Percentiles rank a stretch among this genome's conserved stretches.
These are phyloP conservation scores for Andrena cerasifolii DNA, from an alignment of 1,140 invertebrate genomes.

Conservation along the genomic window DNA sequence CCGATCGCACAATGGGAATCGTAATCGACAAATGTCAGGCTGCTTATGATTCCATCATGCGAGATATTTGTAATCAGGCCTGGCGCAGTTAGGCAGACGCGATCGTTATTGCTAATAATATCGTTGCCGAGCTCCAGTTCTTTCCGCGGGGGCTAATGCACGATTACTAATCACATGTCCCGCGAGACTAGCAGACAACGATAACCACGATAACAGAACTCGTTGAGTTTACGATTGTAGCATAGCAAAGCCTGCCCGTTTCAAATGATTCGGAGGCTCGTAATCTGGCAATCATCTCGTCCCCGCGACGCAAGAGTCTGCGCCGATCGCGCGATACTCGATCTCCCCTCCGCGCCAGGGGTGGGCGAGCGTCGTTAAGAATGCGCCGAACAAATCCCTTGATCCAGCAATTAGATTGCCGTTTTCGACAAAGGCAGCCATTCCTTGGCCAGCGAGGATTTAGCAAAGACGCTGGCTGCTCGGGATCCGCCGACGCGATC, in stretches of 20 bases:
- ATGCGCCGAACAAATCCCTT: conserved; percentile 31
- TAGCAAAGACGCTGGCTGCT: conserved; percentile 12
- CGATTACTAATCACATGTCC: too few relatives aligned
- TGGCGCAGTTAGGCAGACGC: too few relatives aligned
- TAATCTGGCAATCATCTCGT: neutral
- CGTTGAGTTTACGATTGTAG: neutral
- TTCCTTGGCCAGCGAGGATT: conserved; percentile 23
- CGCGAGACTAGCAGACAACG: too few relatives aligned
- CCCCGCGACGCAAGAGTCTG: neutral
- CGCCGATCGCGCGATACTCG: neutral
- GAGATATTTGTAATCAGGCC: conserved; percentile 28
- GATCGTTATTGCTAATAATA: too few relatives aligned
- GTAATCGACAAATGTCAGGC: conserved; percentile 41
- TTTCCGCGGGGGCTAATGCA: too few relatives aligned
- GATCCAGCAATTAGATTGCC: conserved; percentile 48
- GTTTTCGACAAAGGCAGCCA: conserved; percentile 36
- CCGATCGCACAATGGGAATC: conserved; percentile 40
- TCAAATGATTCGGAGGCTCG: too few relatives aligned
- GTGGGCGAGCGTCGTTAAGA: conserved; percentile 13
- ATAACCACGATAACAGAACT: neutral
- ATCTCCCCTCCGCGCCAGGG: neutral
- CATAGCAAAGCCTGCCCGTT: too few relatives aligned
- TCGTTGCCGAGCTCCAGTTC: too few relatives aligned
- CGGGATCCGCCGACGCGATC: conserved; percentile 16
- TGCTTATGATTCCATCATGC: conserved; percentile 33